phyloP scores from a whole-genome alignment of 2,888 invertebrate species.

The Amphipyra tragopoginis region DNA sequence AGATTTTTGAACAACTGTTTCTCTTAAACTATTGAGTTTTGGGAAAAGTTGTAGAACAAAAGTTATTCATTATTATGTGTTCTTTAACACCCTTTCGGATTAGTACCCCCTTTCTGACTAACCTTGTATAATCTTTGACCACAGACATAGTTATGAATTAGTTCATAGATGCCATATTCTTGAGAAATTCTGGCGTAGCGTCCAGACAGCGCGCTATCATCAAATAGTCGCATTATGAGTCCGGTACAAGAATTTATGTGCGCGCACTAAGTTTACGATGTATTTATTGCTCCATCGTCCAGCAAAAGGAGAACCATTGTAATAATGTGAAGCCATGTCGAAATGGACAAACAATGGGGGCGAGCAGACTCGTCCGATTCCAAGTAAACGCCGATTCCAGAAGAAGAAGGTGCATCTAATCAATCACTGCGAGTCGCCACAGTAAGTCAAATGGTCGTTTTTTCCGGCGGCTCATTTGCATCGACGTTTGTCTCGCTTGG shows the following conservation, averaged over 20 bases:
- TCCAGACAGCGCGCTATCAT: slow-evolving; percentile 50
- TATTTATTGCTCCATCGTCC: slow-evolving; percentile 73
- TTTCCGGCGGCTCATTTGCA: slow-evolving; percentile 81
- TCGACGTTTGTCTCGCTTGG: slow-evolving; percentile 67
- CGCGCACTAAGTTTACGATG: slow-evolving; percentile 73
- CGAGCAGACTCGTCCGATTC: slow-evolving; percentile 69
- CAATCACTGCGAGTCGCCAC: slow-evolving; percentile 80
- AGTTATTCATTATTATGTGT: no score
- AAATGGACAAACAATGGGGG: slow-evolving; percentile 75
- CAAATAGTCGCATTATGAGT: slow-evolving; percentile 67
- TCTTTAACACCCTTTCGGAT: no score
- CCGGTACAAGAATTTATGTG: slow-evolving; percentile 71
- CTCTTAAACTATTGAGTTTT: no score
- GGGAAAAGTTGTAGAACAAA: no score
- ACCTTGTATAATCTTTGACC: slow-evolving; percentile 22
- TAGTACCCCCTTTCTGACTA: no score
- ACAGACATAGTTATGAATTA: background rate
- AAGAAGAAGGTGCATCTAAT: slow-evolving; percentile 85
- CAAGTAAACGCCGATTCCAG: slow-evolving; percentile 72
- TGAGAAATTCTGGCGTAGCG: slow-evolving; percentile 19
- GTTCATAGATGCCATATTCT: slow-evolving; percentile 8
- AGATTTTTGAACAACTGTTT: no score
- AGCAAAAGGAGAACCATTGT: slow-evolving; percentile 65
- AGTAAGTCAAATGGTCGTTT: slow-evolving; percentile 78
- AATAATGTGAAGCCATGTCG: slow-evolving; percentile 71